phyloP scores from a whole-genome alignment of 2,113 vertebrate genomes.

The Pica pica region DNA sequence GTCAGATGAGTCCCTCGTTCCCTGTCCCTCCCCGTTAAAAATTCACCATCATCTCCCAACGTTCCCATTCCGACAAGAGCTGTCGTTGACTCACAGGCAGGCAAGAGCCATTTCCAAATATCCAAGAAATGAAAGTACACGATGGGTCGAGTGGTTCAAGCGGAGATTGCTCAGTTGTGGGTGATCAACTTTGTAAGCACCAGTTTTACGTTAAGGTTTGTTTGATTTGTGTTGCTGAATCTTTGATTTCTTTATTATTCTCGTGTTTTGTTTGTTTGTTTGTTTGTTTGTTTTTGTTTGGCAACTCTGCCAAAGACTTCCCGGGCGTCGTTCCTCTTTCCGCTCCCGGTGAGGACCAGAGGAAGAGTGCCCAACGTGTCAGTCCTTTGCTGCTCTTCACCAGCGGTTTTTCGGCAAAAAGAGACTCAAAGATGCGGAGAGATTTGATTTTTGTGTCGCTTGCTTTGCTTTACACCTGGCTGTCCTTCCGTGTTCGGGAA shows the following conservation, averaged over 20 bases:
- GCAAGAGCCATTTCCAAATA: constrained; percentile 61
- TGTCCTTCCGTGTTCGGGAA: constrained; percentile 58
- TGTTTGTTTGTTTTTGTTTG: neutral
- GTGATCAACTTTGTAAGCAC: constrained; percentile 74
- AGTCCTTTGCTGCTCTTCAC: constrained; percentile 51
- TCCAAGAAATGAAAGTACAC: constrained; percentile 69
- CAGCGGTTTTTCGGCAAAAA: constrained; percentile 31
- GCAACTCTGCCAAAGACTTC: constrained; percentile 53
- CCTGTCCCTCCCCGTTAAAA: constrained; percentile 47
- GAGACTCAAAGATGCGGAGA: neutral
- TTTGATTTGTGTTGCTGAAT: constrained; percentile 33
- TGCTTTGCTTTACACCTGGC: constrained; percentile 62
- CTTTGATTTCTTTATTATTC: constrained; percentile 39
- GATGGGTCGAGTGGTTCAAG: constrained; percentile 73
- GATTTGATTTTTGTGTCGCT: neutral
- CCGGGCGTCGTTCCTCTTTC: constrained; percentile 18
- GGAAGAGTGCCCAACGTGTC: constrained; percentile 31
- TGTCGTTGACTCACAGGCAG: constrained; percentile 47
- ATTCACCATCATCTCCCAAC: neutral
- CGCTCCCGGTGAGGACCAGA: neutral
- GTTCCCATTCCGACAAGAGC: neutral
- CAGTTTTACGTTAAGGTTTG: constrained; percentile 69
- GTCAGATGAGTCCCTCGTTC: constrained; percentile 20
- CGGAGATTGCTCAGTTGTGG: constrained; percentile 68
- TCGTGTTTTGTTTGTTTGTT: neutral